Conservation (phyloP, 2,797 vertebrate genomes). For the Discoglossus pictus region DNA sequence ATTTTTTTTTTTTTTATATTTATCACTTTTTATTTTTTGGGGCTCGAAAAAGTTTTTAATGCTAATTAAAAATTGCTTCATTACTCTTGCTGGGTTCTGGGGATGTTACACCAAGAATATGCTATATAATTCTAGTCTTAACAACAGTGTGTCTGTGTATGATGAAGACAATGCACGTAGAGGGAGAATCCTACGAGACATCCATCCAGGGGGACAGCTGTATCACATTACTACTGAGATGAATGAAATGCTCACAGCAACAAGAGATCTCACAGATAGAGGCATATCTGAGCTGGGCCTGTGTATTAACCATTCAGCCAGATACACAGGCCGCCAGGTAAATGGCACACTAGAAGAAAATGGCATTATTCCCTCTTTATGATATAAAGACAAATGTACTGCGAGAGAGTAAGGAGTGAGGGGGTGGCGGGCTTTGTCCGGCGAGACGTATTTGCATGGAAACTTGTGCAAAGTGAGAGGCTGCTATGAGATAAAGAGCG, state of each 20-base stretch:
- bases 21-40: too few relatives aligned
- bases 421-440: background rate
- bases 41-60: too few relatives aligned
- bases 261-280: slow-evolving; percentile 46
- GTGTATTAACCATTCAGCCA: slow-evolving; percentile 43
- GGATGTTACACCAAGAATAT: slow-evolving; percentile 8
- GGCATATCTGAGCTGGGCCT: slow-evolving; percentile 22
- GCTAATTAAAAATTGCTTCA: too few relatives aligned
- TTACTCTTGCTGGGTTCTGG: too few relatives aligned
- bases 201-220: slow-evolving; percentile 38
- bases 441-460: background rate
- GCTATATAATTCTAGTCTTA: too few relatives aligned
- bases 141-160: slow-evolving; percentile 40
- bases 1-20: too few relatives aligned
- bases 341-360: slow-evolving; percentile 38
- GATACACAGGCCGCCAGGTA: slow-evolving; percentile 27
- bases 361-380: slow-evolving; percentile 16
- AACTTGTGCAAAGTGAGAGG: slow-evolving; percentile 15
- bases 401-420: background rate
- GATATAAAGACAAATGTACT: slow-evolving; percentile 14
- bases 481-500: background rate
- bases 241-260: slow-evolving; percentile 35
- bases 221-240: slow-evolving; percentile 44
- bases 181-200: slow-evolving; percentile 45
- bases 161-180: slow-evolving; percentile 43